These are phyloP conservation scores for Meiosimyza platycephala DNA, from an alignment of 2,888 invertebrate genomes.

Conservation along the genomic window DNA sequence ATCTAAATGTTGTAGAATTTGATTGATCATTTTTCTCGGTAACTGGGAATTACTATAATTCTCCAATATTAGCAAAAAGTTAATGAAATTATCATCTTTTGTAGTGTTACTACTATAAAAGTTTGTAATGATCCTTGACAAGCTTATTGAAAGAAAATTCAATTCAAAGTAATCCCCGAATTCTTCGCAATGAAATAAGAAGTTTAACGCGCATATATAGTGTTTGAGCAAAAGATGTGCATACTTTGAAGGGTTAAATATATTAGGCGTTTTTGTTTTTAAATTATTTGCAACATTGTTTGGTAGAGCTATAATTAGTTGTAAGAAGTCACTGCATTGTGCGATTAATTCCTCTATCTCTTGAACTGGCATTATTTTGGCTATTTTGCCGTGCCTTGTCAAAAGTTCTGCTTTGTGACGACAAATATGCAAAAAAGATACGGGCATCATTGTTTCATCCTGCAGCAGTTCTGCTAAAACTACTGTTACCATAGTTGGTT, in stretches of 20 bases:
- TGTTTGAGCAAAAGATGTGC: slow-evolving; percentile 73
- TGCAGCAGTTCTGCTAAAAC: slow-evolving; percentile 52
- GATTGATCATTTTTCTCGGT: slow-evolving; percentile 54
- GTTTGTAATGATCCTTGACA: slow-evolving; percentile 74
- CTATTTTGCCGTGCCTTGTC: slow-evolving; percentile 49
- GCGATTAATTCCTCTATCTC: slow-evolving; percentile 52
- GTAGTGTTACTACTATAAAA: slow-evolving; percentile 65
- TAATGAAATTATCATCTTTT: slow-evolving; percentile 57
- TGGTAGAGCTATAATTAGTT: slow-evolving; percentile 76
- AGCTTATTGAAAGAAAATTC: slow-evolving; percentile 69
- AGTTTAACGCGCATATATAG: slow-evolving; percentile 73
- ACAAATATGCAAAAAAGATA: slow-evolving; percentile 54
- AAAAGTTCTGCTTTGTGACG: slow-evolving; percentile 48
- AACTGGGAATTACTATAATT: slow-evolving; percentile 11
- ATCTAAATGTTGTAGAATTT: slow-evolving; percentile 71
- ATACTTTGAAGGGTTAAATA: slow-evolving; percentile 72
- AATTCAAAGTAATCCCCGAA: slow-evolving; percentile 47
- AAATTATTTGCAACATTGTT: slow-evolving; percentile 76
- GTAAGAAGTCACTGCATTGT: slow-evolving; percentile 71
- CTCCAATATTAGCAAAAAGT: slow-evolving; percentile 71
- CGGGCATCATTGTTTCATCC: slow-evolving; percentile 55
- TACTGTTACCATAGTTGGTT: slow-evolving; percentile 43
- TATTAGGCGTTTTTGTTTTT: slow-evolving; percentile 69
- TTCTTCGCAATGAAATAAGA: slow-evolving; percentile 67
- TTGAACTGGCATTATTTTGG: slow-evolving; percentile 49